Base-by-base conservation (phyloP, 2,888 invertebrate genomes). In the Eupeodes luniger region DNA sequence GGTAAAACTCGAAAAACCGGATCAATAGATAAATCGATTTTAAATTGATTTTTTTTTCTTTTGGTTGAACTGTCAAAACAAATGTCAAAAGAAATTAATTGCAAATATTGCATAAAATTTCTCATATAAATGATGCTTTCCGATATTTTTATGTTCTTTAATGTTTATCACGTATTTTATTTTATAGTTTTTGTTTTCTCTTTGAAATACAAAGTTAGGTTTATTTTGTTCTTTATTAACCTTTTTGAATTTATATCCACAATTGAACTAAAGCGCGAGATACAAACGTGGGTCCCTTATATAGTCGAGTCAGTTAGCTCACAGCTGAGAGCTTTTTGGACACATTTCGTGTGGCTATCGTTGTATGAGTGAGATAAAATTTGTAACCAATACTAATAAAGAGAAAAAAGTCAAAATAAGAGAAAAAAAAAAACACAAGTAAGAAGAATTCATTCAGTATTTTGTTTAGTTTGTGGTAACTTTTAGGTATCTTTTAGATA, bases 191-290 rank as follows among this genome's bases (percentile, higher is more conserved):
- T 44, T 19, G 19, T 61, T 80, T 55, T 40, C 53, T 74, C 11
- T 75, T 14, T 57, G 27, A 57, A 57, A 59, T 34, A 34, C 59
- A 59, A 82, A 89, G 90, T 87, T 81, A 51, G 51, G 40, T 19
- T 44, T 55, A 9, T 40, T 40, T 40, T 40, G 40, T 40, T 27
- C 27, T 16, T 51, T 76, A 88, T 89, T 72, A 72, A 90, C 89
- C 90, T 91, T 90, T 89, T 77, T 83, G 81, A 90, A 90, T 90
- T 89, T 90, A 91, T 93, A 93, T 93, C 93, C 92, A 92, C 92
- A 91, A 91, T 91, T 91, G 91, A 91, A 93, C 93, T 93, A 92
- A 93, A 92, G 92, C 92, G 91, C 91, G 92, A 92, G 92, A 92
- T 92, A 91, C 91, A 91, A 92, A 91, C 90, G 91, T 90, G 90